A percentile compares a stretch with the other conserved stretches of the same genome.
Evolutionary conservation across 2,888 invertebrate genomes (phyloP).

Genomic region (Scaptodrosophila latifasciaeformis): DNA sequence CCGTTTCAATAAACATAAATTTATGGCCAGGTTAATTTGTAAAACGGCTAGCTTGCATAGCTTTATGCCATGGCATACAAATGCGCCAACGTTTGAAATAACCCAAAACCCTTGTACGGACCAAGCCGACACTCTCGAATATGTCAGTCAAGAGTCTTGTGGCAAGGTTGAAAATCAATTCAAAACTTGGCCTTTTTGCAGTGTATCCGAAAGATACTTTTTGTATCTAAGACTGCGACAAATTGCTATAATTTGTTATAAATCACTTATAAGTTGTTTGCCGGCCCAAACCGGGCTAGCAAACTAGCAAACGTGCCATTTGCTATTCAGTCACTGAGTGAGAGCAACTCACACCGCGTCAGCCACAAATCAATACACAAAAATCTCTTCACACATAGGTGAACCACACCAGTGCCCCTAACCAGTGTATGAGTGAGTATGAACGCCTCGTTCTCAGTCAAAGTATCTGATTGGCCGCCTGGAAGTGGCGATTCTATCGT

Average conservation of each 20-base stretch:
- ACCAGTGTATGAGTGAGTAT: no score
- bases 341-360: no score
- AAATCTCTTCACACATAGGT: not conserved
- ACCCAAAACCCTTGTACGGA: not conserved
- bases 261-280: slow-evolving; percentile 23
- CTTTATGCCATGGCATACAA: no score
- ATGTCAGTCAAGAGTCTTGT: slow-evolving; percentile 44
- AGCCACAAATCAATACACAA: slow-evolving; percentile 29
- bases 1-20: slow-evolving; percentile 50
- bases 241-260: slow-evolving; percentile 41
- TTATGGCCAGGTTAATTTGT: not conserved
- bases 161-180: slow-evolving; percentile 53
- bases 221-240: slow-evolving; percentile 25
- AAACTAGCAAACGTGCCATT: not conserved
- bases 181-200: slow-evolving; percentile 8
- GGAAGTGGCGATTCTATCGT: no score
- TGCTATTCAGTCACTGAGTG: not conserved
- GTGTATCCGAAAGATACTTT: slow-evolving; percentile 21
- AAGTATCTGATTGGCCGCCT: no score
- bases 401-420: no score
- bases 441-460: no score
- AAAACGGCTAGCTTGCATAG: no score
- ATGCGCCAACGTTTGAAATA: no score
- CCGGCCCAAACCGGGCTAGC: not conserved
- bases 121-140: slow-evolving; percentile 12